Evolutionary conservation across 2,113 vertebrate species (phyloP).

Genomic region (Anguilla japonica): DNA sequence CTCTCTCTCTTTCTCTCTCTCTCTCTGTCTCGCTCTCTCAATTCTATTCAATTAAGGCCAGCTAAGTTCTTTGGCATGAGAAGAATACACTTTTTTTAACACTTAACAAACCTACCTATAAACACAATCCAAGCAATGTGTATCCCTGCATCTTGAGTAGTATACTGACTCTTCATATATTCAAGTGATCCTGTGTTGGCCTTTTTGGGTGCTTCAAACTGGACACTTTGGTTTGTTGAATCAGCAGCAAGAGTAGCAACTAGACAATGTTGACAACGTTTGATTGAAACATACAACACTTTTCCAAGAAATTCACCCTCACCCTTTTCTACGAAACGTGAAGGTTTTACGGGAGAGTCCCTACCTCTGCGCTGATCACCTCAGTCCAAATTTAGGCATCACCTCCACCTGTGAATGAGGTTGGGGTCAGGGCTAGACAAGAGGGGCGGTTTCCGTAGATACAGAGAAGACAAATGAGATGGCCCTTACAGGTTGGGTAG

Average conservation of each 20-base stretch:
- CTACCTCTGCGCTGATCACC: neutral
- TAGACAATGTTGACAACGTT: neutral
- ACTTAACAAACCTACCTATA: no score
- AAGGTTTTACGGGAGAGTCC: neutral
- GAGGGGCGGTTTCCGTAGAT: conserved; percentile 53
- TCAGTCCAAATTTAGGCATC: neutral
- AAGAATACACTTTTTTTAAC: no score
- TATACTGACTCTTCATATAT: no score
- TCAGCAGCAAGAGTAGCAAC: neutral
- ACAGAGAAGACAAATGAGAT: conserved; percentile 48
- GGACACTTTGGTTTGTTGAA: no score
- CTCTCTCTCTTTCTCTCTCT: no score
- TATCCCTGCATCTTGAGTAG: no score
- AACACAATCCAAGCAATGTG: no score
- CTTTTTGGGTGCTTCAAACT: no score
- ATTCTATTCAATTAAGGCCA: no score
- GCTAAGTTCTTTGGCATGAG: no score
- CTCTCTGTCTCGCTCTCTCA: no score
- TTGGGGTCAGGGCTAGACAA: neutral
- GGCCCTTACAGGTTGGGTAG: conserved; percentile 41
- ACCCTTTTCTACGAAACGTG: neutral
- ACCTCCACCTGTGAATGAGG: neutral
- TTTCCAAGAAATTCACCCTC: neutral
- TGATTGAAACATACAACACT: neutral
- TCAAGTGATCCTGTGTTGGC: no score